A percentile compares a stretch with the other conserved stretches of the same genome.
These are phyloP conservation scores for Aphrophora alni DNA, from an alignment of 2,888 invertebrate genomes.

Conservation along the genomic window DNA sequence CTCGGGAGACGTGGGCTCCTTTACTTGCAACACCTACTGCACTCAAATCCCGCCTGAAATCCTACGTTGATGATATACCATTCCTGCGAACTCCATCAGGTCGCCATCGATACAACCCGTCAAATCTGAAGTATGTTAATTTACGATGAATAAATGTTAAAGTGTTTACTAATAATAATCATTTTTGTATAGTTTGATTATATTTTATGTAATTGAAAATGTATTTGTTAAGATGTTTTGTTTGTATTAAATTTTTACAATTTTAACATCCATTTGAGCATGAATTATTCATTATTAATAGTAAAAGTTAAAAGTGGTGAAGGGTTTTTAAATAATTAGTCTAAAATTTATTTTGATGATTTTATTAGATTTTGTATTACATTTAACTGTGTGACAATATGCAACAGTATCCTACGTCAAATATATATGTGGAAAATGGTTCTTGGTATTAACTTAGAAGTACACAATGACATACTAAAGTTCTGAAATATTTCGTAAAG, in stretches of 20 bases:
- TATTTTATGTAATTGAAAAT: neutral
- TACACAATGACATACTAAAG: no score
- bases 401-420: no score
- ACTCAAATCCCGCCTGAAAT: slow-evolving; percentile 30
- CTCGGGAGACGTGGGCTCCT: slow-evolving; percentile 60
- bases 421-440: no score
- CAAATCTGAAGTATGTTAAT: neutral
- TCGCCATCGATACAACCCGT: neutral
- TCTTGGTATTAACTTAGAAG: no score
- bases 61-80: slow-evolving; percentile 41
- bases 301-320: no score
- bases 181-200: no score
- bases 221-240: neutral
- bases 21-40: slow-evolving; percentile 38
- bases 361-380: no score
- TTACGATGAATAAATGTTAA: neutral
- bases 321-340: no score
- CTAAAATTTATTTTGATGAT: neutral
- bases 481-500: no score
- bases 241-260: neutral
- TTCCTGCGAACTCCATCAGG: slow-evolving; percentile 40
- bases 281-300: neutral
- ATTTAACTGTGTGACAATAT: no score
- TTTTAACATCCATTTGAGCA: neutral
- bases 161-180: no score